Percentiles rank a stretch among this genome's conserved stretches.
phyloP scores from a whole-genome alignment of 2,888 invertebrate genomes.

The Nomada lathburiana region DNA sequence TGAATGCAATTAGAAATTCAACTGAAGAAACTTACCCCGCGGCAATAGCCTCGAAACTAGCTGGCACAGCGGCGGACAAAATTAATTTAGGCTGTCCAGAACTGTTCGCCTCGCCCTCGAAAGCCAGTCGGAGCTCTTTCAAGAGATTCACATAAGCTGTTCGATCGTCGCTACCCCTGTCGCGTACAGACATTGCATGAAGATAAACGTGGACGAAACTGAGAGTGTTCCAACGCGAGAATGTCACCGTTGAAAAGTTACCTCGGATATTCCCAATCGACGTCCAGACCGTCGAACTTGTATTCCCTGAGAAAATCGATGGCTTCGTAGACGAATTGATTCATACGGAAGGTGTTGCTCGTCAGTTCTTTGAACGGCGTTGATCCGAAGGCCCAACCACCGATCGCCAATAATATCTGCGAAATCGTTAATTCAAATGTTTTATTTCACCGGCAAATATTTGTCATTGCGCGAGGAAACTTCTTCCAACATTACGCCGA shows the following conservation, averaged over 20 bases:
- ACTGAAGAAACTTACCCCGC: conserved; percentile 87
- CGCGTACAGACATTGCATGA: not conserved
- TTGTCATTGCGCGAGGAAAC: not conserved
- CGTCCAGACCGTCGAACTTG: conserved; percentile 96
- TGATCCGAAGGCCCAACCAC: conserved; percentile 98
- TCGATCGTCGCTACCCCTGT: conserved; percentile 93
- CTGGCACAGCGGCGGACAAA: conserved; percentile 95
- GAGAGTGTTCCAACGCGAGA: not conserved
- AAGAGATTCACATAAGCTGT: conserved; percentile 93
- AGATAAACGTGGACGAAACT: not conserved
- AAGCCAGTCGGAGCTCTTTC: conserved; percentile 94
- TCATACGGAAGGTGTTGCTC: conserved; percentile 96
- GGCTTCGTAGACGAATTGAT: conserved; percentile 97
- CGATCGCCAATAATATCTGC: conserved; percentile 93
- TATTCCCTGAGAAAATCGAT: conserved; percentile 96
- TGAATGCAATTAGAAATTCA: not conserved
- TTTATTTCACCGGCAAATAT: not conserved
- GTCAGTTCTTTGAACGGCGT: conserved; percentile 97
- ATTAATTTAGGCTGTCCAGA: conserved; percentile 92
- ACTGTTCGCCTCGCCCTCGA: conserved; percentile 96
- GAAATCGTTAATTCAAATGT: not conserved
- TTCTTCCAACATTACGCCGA: not conserved
- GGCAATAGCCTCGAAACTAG: conserved; percentile 96
- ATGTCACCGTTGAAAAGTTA: conserved; percentile 73
- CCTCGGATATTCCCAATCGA: conserved; percentile 97